These are phyloP conservation scores for Oryzias celebensis DNA, from an alignment of 2,113 vertebrate genomes.

Conservation along the genomic window DNA sequence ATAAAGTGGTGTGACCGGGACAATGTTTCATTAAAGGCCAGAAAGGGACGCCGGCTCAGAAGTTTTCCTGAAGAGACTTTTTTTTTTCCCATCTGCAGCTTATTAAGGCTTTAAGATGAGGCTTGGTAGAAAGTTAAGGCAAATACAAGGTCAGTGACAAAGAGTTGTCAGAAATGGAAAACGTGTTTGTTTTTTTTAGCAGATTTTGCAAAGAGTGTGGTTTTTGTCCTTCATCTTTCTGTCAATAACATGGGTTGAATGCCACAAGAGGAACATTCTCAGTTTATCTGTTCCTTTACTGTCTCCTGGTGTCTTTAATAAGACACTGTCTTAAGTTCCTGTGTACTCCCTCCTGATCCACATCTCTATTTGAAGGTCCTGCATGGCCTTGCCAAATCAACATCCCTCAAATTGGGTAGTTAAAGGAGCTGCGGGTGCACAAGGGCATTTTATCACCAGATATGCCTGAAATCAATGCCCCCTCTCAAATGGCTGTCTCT, in stretches of 20 bases:
- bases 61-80: conserved; percentile 45
- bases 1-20: conserved; percentile 72
- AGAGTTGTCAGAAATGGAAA: conserved; percentile 30
- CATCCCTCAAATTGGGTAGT: conserved; percentile 75
- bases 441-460: conserved; percentile 74
- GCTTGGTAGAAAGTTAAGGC: conserved; percentile 22
- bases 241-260: conserved; percentile 15
- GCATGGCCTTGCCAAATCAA: conserved; percentile 66
- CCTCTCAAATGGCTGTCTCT: conserved; percentile 73
- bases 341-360: conserved; percentile 53
- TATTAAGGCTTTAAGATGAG: conserved; percentile 36
- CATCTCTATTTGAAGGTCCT: conserved; percentile 73
- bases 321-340: conserved; percentile 42
- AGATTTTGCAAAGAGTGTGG: conserved; percentile 2
- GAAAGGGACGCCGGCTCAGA: conserved; percentile 42
- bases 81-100: conserved; percentile 43
- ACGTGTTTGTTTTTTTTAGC: neutral
- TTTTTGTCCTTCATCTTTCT: conserved; percentile 23
- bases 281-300: conserved; percentile 24
- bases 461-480: conserved; percentile 78
- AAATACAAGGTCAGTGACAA: conserved; percentile 34
- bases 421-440: conserved; percentile 67
- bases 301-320: conserved; percentile 50
- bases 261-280: conserved; percentile 23
- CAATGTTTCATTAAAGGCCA: conserved; percentile 75